Conservation (phyloP, 2,888 invertebrate genomes). For the Pterostichus niger region DNA sequence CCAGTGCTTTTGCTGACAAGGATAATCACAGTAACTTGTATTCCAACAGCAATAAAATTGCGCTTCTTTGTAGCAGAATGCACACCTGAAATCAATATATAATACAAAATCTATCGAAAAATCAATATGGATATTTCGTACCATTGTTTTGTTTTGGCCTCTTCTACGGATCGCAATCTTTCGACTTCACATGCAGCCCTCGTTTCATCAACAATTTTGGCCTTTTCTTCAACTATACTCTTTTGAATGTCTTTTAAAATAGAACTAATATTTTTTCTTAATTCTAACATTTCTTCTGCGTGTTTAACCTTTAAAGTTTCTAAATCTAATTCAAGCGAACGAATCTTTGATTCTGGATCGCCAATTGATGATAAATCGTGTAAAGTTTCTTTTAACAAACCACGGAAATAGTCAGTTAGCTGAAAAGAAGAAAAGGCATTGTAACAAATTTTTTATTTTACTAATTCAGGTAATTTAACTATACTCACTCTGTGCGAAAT, state of each 20-base stretch:
- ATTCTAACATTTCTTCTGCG: slow-evolving; percentile 86
- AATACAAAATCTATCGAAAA: background rate
- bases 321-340: slow-evolving; percentile 83
- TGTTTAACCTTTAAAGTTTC: slow-evolving; percentile 86
- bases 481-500: slow-evolving; percentile 74
- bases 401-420: slow-evolving; percentile 85
- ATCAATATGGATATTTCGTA: slow-evolving; percentile 69
- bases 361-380: slow-evolving; percentile 81
- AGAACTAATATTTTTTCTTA: slow-evolving; percentile 74
- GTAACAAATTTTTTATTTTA: slow-evolving; percentile 8
- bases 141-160: slow-evolving; percentile 94
- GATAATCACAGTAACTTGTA: slow-evolving; percentile 94
- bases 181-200: slow-evolving; percentile 85
- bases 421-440: slow-evolving; percentile 72
- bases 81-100: slow-evolving; percentile 81
- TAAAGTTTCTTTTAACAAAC: slow-evolving; percentile 84
- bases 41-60: slow-evolving; percentile 98
- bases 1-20: slow-evolving; percentile 94
- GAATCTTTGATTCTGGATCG: slow-evolving; percentile 80
- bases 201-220: slow-evolving; percentile 83
- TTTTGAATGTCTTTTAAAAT: slow-evolving; percentile 75
- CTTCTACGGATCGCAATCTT: slow-evolving; percentile 84
- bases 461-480: too few species aligned
- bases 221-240: slow-evolving; percentile 80
- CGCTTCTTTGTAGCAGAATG: slow-evolving; percentile 91